A percentile compares a stretch with the other conserved stretches of the same genome.
These are phyloP conservation scores for Zootoca vivipara DNA, from an alignment of 2,113 vertebrate genomes.

Conservation along the genomic window DNA sequence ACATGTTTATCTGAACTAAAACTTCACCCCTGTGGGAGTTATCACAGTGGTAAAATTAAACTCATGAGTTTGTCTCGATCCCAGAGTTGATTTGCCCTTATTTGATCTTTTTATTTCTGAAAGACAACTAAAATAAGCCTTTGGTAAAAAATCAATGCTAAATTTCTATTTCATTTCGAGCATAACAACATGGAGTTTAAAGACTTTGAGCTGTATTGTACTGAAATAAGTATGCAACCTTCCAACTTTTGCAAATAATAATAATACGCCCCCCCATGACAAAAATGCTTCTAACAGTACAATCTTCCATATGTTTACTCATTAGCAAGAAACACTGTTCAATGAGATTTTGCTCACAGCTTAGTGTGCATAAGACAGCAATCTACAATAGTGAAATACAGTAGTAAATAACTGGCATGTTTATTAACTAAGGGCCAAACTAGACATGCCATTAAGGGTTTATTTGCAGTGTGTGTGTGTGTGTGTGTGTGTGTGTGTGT, in stretches of 20 bases:
- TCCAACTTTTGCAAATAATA: too few relatives aligned
- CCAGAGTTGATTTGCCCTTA: neutral
- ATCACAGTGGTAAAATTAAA: neutral
- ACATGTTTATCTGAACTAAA: neutral
- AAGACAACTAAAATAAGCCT: neutral
- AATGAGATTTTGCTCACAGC: too few relatives aligned
- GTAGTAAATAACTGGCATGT: neutral
- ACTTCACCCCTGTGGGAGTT: neutral
- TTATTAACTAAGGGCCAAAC: neutral
- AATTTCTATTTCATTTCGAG: neutral
- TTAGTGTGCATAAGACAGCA: too few relatives aligned
- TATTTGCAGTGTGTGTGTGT: too few relatives aligned
- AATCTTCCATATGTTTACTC: too few relatives aligned
- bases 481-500: too few relatives aligned
- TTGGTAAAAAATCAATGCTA: neutral
- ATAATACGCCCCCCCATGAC: too few relatives aligned
- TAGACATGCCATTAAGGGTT: neutral
- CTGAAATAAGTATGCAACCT: neutral
- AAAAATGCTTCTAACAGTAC: neutral
- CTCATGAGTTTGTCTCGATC: neutral
- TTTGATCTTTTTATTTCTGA: neutral
- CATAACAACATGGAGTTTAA: neutral
- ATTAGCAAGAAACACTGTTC: too few relatives aligned
- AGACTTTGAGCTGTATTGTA: neutral
- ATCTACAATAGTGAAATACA: neutral